phyloP scores from a whole-genome alignment of 1,140 invertebrate species.

The Physella acuta region DNA sequence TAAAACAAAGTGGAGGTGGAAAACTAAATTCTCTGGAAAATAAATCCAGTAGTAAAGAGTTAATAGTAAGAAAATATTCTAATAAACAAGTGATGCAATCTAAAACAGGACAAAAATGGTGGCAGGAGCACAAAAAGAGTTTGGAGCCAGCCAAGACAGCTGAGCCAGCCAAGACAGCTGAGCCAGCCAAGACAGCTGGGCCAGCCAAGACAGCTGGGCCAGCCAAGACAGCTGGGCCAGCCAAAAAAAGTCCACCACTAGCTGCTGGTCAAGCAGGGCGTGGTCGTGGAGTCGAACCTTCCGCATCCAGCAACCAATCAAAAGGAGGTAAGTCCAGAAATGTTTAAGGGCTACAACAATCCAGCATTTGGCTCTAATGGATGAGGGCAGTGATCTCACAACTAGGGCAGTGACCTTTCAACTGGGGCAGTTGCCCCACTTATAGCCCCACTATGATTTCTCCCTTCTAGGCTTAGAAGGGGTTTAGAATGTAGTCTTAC shows the following conservation, averaged over 20 bases:
- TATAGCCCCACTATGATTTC: too few relatives aligned
- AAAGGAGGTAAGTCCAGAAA: slow-evolving; percentile 33
- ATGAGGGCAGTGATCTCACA: too few relatives aligned
- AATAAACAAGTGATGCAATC: background rate
- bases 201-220: slow-evolving; percentile 30
- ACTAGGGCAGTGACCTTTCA: too few relatives aligned
- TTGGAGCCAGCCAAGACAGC: slow-evolving; percentile 35
- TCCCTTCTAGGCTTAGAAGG: too few relatives aligned
- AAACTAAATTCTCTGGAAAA: too few relatives aligned
- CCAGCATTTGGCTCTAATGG: too few relatives aligned
- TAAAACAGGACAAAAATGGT: slow-evolving; percentile 55
- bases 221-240: slow-evolving; percentile 32
- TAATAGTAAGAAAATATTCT: background rate
- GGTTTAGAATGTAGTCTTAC: too few relatives aligned
- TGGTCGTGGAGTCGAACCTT: slow-evolving; percentile 20
- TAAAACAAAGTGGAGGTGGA: too few relatives aligned
- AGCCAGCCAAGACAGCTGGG: slow-evolving; percentile 29
- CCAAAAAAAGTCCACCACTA: slow-evolving; percentile 35
- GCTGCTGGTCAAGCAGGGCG: slow-evolving; percentile 18
- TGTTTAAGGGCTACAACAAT: slow-evolving; percentile 5
- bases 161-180: slow-evolving; percentile 7
- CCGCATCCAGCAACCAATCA: slow-evolving; percentile 11
- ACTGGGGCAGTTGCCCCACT: too few relatives aligned
- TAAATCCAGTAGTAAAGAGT: background rate
- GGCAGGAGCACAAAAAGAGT: slow-evolving; percentile 42